Evolutionary conservation across 1,140 invertebrate species (phyloP).

Genomic region (Gonioctena quinquepunctata): DNA sequence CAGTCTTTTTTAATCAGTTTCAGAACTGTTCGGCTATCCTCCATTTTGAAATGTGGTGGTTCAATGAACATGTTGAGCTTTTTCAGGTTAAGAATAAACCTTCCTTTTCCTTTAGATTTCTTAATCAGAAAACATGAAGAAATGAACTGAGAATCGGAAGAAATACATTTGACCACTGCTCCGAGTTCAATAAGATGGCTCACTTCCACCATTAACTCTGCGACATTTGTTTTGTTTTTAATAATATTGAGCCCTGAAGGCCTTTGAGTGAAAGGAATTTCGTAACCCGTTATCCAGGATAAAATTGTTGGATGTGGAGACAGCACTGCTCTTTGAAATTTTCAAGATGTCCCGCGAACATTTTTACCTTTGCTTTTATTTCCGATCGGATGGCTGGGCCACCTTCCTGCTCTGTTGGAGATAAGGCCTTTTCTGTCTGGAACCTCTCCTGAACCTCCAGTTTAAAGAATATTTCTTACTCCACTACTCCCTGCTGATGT

Average conservation of each 20-base stretch:
- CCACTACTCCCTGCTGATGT: neutral
- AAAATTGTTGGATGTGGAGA: constrained; percentile 9
- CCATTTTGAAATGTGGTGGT: neutral
- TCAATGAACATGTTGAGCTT: neutral
- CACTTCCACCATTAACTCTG: neutral
- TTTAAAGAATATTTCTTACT: neutral
- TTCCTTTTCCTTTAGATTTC: neutral
- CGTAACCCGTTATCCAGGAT: constrained; percentile 7
- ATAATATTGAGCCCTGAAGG: neutral
- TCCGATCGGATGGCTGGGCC: neutral
- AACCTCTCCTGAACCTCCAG: neutral
- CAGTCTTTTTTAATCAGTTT: neutral
- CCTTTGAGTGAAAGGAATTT: constrained; percentile 15
- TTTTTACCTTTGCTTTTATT: neutral
- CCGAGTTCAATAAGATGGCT: neutral
- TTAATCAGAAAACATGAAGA: neutral
- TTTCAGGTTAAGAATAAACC: neutral
- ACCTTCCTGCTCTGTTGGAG: neutral
- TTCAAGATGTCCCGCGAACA: neutral
- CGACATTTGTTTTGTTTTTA: constrained; percentile 13
- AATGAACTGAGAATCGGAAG: neutral
- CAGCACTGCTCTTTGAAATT: neutral
- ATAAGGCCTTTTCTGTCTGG: neutral
- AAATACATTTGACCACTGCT: neutral
- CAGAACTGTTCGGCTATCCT: neutral